Base-by-base conservation (phyloP, 2,888 invertebrate genomes). In the Boloria selene region DNA sequence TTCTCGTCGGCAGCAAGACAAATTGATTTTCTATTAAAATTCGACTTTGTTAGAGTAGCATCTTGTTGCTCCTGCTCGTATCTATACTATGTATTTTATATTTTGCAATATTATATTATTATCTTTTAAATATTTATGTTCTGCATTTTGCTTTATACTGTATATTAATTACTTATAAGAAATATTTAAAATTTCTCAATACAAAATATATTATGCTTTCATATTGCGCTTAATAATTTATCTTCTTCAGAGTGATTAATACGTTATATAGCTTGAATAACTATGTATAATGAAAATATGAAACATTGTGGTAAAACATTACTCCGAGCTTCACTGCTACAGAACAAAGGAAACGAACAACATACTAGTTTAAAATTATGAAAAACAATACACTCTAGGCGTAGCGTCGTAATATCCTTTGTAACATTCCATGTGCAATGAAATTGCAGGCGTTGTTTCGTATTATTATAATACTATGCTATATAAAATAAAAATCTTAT, bases 401-500 rank as follows among this genome's bases (percentile, higher is more conserved):
- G 68, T 70, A 69, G 68, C 67, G 69, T 70, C 64, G 72, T 72
- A 72, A 75, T 71, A 81, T 78, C 74, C 77, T 79, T 76, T 74
- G 74, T 75, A 72, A 75, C 73, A 72, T 82, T 74, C 77, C 79
- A 78, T 86, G 81, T 78, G 68, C 69, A 68, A 64, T 61, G 68
- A 65, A 69, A 71, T 64, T 70, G 71, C 67, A 69, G 67, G 70
- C 71, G 70, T 69, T 72, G 70, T 72, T 72, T 56, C 68, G 65
- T 70, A 70, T 72, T 65, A 72, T 71, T 55, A 72, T 71, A 72
- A 70, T 65, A 70, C 61, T 58, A 54, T 59, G 62, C 60, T 68
- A 61, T 68, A 68, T 68, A 65, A 68, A 68, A 72, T 72, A 70
- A 74, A 70, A 76, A 76, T 74, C 75, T 70, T 69, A 72, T 26